Evolutionary conservation across 2,888 invertebrate genomes (phyloP).

Genomic region (Athrips mouffetella): DNA sequence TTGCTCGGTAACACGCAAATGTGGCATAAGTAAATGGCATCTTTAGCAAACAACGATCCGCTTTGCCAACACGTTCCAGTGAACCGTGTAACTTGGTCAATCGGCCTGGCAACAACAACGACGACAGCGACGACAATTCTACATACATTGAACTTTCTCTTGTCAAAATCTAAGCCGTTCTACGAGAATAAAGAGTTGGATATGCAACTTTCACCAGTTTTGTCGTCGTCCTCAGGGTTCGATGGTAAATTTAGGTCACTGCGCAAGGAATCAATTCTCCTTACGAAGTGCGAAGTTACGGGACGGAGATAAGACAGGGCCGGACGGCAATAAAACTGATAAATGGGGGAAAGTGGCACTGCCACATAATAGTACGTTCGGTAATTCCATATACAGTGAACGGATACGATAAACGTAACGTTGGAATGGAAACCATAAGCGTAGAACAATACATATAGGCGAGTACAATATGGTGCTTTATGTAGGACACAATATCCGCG

Average conservation of each 20-base stretch:
- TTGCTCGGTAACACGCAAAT: constrained; percentile 5
- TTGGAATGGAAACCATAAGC: neutral
- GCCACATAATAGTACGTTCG: too few species aligned
- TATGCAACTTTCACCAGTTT: neutral
- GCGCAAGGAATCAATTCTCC: constrained; percentile 27
- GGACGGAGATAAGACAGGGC: constrained; percentile 15
- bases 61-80: constrained; percentile 15
- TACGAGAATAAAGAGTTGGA: neutral
- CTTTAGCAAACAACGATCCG: constrained; percentile 13
- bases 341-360: constrained; percentile 41
- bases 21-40: constrained; percentile 2
- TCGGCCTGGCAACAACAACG: neutral
- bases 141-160: neutral
- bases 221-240: neutral
- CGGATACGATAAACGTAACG: constrained; percentile 34
- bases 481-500: neutral
- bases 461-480: neutral
- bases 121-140: neutral
- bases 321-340: constrained; percentile 38
- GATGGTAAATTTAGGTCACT: constrained; percentile 17
- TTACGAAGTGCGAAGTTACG: constrained; percentile 21
- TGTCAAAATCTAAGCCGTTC: neutral
- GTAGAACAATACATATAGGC: neutral
- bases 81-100: constrained; percentile 12
- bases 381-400: constrained; percentile 24